A percentile compares a stretch with the other conserved stretches of the same genome.
Conservation (phyloP, 2,797 vertebrate genomes). For the Ficedula albicollis region DNA sequence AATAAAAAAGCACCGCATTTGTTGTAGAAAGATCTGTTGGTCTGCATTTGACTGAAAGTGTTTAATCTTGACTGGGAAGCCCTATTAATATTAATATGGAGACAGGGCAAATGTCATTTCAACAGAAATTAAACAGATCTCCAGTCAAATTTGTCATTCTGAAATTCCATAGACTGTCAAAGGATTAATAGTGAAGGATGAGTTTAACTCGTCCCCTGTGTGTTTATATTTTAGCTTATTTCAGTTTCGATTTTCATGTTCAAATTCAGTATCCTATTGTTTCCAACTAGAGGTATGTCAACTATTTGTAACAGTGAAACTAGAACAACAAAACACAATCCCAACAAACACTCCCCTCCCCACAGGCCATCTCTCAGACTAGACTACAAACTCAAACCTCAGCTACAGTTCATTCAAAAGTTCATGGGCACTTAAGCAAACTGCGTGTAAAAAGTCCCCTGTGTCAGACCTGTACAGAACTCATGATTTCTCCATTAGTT, state of each 20-base stretch:
- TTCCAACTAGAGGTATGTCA: slow-evolving; percentile 15
- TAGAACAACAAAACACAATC: slow-evolving; percentile 8
- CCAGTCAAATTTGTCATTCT: slow-evolving; percentile 4
- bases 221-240: neutral
- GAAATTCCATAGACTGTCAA: neutral
- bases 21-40: slow-evolving; percentile 66
- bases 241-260: neutral
- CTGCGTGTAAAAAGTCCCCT: neutral
- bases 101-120: neutral
- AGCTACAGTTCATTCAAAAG: neutral
- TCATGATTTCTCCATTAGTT: neutral
- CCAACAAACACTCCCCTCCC: neutral
- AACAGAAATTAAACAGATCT: slow-evolving; percentile 25
- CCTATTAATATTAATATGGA: neutral
- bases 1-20: slow-evolving; percentile 75
- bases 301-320: slow-evolving; percentile 5
- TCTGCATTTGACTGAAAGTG: slow-evolving; percentile 69
- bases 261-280: neutral
- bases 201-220: neutral
- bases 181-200: neutral
- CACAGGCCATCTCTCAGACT: neutral
- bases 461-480: neutral
- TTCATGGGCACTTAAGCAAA: neutral
- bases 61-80: slow-evolving; percentile 76
- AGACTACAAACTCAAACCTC: neutral